Conservation (phyloP, 1,140 invertebrate species). For the Mesaphorura yosii region DNA sequence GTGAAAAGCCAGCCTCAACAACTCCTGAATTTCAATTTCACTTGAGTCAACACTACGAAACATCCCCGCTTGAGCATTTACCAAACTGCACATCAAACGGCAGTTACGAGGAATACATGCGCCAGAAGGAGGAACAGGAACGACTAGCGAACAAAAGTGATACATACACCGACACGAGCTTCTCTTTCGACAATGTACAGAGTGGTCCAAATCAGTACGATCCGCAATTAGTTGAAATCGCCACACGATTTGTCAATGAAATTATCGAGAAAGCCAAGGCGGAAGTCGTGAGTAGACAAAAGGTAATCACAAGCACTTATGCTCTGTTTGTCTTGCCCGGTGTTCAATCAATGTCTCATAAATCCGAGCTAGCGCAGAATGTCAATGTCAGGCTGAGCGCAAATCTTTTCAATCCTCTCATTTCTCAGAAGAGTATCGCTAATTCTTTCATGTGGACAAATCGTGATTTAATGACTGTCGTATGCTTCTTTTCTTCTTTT, state of each 20-base stretch:
- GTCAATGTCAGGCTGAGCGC: too few relatives aligned
- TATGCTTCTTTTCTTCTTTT: too few relatives aligned
- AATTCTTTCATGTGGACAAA: too few relatives aligned
- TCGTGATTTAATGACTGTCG: too few relatives aligned
- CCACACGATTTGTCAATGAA: slow-evolving; percentile 34
- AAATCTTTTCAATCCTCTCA: too few relatives aligned
- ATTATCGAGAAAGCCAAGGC: slow-evolving; percentile 34
- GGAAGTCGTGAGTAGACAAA: slow-evolving; percentile 29
- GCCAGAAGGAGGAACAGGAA: neutral
- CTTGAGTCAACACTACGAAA: slow-evolving; percentile 28
- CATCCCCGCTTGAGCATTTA: slow-evolving; percentile 22
- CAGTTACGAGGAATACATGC: slow-evolving; percentile 9
- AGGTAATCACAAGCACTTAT: too few relatives aligned
- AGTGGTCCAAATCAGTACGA: slow-evolving; percentile 19
- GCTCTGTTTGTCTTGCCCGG: too few relatives aligned
- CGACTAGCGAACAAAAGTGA: neutral
- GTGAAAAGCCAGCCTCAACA: slow-evolving; percentile 5
- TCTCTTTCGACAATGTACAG: neutral
- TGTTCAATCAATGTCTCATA: too few relatives aligned
- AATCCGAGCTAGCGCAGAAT: too few relatives aligned
- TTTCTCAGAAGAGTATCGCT: too few relatives aligned
- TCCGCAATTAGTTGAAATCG: slow-evolving; percentile 33
- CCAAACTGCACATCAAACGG: slow-evolving; percentile 31
- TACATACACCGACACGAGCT: neutral
- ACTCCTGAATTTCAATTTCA: slow-evolving; percentile 27